Evolutionary conservation across 2,113 vertebrate genomes (phyloP).

Genomic region (Pomatorhinus ruficollis): DNA sequence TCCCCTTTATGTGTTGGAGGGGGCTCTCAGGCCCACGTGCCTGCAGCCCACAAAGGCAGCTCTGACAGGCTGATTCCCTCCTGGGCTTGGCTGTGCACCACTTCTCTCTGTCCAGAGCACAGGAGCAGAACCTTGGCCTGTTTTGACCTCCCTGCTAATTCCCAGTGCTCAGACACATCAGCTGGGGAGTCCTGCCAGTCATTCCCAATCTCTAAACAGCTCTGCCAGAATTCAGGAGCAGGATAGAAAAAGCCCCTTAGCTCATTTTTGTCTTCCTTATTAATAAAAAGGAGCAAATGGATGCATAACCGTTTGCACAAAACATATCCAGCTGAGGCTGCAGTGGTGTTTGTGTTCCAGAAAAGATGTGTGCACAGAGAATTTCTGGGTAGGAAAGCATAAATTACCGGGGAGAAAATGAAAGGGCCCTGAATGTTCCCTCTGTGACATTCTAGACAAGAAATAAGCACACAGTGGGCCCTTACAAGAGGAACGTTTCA

Average conservation of each 20-base stretch:
- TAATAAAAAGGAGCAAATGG: neutral
- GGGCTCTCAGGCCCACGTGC: neutral
- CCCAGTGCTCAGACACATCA: neutral
- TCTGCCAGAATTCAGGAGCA: neutral
- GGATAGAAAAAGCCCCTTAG: neutral
- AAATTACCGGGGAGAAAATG: constrained; percentile 11
- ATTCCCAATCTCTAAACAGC: neutral
- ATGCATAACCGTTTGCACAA: neutral
- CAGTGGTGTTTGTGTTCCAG: neutral
- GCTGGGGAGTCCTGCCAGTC: neutral
- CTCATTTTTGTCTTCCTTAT: neutral
- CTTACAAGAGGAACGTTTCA: neutral
- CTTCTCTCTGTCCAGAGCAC: neutral
- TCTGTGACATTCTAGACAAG: neutral
- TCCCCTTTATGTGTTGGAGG: neutral
- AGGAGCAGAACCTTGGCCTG: neutral
- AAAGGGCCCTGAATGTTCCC: neutral
- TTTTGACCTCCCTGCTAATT: neutral
- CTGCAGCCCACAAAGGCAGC: neutral
- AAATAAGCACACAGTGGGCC: neutral
- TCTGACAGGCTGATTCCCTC: neutral
- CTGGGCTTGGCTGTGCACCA: fast-evolving
- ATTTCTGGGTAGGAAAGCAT: neutral
- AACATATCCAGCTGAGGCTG: neutral
- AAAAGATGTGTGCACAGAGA: neutral